phyloP scores from a whole-genome alignment of 2,797 vertebrate species.

The Tenualosa thibaudeaui region DNA sequence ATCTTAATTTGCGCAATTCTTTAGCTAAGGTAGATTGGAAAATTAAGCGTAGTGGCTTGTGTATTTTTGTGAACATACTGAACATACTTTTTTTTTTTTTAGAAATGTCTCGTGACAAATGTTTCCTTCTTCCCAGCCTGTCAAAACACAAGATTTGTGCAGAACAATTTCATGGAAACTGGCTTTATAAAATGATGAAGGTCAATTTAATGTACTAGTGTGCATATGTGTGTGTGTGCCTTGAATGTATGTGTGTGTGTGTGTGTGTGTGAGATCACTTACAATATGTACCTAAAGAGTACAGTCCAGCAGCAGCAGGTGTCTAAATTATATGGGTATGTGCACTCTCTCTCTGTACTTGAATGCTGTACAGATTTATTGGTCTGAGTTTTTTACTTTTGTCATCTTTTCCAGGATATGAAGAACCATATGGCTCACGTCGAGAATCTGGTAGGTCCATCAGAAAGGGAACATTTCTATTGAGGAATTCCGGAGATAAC shows the following conservation, averaged over 20 bases:
- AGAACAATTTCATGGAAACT: neutral
- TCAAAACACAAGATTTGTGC: neutral
- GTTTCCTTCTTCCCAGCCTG: neutral
- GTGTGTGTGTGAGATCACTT: neutral
- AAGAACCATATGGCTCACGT: constrained; percentile 33
- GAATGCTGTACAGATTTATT: neutral
- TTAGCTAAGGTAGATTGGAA: too few relatives aligned
- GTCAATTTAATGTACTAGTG: neutral
- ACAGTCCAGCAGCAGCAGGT: neutral
- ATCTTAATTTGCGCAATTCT: too few relatives aligned
- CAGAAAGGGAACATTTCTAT: constrained; percentile 1
- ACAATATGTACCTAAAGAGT: neutral
- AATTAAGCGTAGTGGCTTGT: too few relatives aligned
- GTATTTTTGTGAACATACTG: too few relatives aligned
- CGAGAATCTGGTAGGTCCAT: constrained; percentile 41
- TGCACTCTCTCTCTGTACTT: neutral
- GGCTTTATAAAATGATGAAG: neutral
- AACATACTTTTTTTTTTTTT: too few relatives aligned
- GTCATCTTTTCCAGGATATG: constrained; percentile 31
- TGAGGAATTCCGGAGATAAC: neutral
- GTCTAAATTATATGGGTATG: constrained; percentile 11
- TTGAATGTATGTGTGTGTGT: neutral
- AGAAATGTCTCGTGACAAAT: neutral
- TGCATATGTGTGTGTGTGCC: neutral
- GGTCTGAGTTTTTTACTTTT: neutral